Evolutionary conservation across 2,888 invertebrate species (phyloP).

Genomic region (Melinaea menophilus): DNA sequence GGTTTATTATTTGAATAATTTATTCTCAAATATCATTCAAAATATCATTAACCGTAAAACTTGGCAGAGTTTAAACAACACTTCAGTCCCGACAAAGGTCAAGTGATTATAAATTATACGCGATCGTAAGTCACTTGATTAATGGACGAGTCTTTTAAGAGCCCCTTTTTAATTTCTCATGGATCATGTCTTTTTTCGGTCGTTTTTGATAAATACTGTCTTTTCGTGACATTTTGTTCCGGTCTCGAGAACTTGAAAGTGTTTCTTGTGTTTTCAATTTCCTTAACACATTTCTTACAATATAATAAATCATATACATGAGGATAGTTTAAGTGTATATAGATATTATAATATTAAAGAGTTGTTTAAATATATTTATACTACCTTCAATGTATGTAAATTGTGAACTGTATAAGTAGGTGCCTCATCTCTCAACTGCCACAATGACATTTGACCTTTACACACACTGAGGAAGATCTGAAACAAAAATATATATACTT

Average conservation of each 20-base stretch:
- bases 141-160: constrained; percentile 29
- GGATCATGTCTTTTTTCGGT: constrained; percentile 34
- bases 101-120: constrained; percentile 25
- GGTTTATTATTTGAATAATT: not conserved
- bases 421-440: no score
- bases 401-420: no score
- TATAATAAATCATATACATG: not conserved
- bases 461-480: no score
- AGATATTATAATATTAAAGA: not conserved
- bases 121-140: constrained; percentile 31
- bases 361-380: constrained; percentile 7
- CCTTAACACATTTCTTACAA: not conserved
- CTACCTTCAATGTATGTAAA: constrained; percentile 83
- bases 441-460: no score
- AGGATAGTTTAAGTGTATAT: not conserved
- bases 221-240: constrained; percentile 11
- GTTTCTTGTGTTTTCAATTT: not conserved
- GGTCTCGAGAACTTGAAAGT: not conserved
- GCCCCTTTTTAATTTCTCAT: constrained; percentile 33
- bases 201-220: constrained; percentile 28
- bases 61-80: constrained; percentile 11
- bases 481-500: no score
- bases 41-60: constrained; percentile 13
- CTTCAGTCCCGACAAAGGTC: constrained; percentile 17
- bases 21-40: constrained; percentile 5